phyloP scores from a whole-genome alignment of 2,113 vertebrate genomes.

The Aptenodytes forsteri region DNA sequence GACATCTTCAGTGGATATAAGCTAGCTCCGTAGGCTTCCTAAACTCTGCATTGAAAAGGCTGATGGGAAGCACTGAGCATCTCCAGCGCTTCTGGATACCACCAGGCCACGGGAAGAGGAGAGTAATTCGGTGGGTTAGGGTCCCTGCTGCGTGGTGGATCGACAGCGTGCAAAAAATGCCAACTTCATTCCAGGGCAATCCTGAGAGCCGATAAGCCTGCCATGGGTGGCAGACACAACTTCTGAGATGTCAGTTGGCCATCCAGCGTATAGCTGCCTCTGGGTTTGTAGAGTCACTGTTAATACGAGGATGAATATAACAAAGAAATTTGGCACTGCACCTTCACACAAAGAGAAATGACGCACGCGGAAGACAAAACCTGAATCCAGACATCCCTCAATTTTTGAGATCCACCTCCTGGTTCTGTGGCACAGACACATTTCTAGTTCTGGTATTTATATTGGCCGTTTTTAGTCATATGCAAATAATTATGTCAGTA shows the following conservation, averaged over 20 bases:
- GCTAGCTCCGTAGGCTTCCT: background rate
- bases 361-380: background rate
- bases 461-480: background rate
- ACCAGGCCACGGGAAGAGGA: background rate
- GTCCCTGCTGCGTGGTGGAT: background rate
- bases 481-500: slow-evolving; percentile 28
- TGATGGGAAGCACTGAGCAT: background rate
- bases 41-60: background rate
- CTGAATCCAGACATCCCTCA: background rate
- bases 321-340: background rate
- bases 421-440: background rate
- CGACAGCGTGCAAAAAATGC: rapidly evolving
- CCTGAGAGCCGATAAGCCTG: background rate
- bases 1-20: background rate
- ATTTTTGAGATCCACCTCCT: background rate
- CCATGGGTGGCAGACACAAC: background rate
- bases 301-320: background rate
- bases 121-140: background rate
- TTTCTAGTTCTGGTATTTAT: slow-evolving; percentile 19
- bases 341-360: background rate
- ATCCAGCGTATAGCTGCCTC: background rate
- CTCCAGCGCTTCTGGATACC: background rate
- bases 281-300: background rate
- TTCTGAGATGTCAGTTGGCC: background rate
- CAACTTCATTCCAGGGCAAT: background rate